Base-by-base conservation (phyloP, 2,113 vertebrate species). In the Pelodiscus sinensis region DNA sequence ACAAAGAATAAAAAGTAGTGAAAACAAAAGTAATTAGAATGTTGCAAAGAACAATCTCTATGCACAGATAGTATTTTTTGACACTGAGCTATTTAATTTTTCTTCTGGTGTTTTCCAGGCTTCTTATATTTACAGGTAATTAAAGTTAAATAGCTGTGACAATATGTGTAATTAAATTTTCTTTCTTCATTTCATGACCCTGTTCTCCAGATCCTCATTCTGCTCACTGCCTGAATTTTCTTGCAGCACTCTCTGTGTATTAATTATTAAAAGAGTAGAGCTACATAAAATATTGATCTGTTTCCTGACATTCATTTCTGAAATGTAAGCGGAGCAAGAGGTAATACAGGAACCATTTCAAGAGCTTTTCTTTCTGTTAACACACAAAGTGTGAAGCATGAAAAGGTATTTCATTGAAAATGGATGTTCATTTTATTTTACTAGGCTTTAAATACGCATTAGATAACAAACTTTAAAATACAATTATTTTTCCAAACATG, bases 221-320 rank as follows among this genome's bases (percentile, higher is more conserved):
- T 90, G 79, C 81, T 96, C 85, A 77, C 68, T 94, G 81, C 55
- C 91, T 96, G 90, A 96, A 96, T 96, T 96, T 96, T 94, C 88
- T 96, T 96, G 75, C 90, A 92, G 92, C 51, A 79, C 92, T 96
- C 89, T 77, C 44, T 81, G 94, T 51, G 15, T 88, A 97, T 97
- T 96, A 97, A 97, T 97, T 95, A 97, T 98, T 98, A 87, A 97
- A 97, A 95, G 80, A 96, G 96, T 84, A 94, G 89, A 91, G 83
- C 93, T 96, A 73, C 91, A 97, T 98, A 90, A 98, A 98, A 97
- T 96, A 97, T 97, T 96, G 93, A 97, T 96, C 57, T 79, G 56
- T 90, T 93, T 89, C 81, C 71, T 96, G 92, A 96, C 92, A 97
- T 97, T 95, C 82, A 68, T 97, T 97, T 97, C 96, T 95, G 62